phyloP scores from a whole-genome alignment of 1,140 invertebrate genomes.

The Caenorhabditis inopinata region DNA sequence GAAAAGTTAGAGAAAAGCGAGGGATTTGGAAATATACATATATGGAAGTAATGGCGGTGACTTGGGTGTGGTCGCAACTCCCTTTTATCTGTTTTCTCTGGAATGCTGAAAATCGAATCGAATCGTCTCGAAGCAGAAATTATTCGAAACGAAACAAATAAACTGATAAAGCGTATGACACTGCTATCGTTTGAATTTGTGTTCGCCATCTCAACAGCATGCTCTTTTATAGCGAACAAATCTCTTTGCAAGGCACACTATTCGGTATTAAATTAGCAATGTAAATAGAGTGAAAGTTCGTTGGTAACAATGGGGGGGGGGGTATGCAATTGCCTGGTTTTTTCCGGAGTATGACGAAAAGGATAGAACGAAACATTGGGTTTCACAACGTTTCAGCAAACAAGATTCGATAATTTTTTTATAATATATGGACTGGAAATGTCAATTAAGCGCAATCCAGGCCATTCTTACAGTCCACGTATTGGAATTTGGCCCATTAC shows the following conservation, averaged over 20 bases:
- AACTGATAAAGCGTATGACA: background rate
- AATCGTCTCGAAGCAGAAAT: background rate
- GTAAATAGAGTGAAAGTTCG: background rate
- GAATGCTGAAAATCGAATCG: constrained; percentile 2
- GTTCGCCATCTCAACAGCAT: background rate
- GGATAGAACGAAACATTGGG: too few species aligned
- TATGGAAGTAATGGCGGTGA: too few species aligned
- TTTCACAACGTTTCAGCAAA: too few species aligned
- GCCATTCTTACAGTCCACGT: too few species aligned
- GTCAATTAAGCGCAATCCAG: too few species aligned
- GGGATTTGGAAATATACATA: too few species aligned
- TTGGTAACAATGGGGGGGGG: background rate
- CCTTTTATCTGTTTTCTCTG: background rate
- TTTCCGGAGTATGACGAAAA: too few species aligned
- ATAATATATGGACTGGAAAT: too few species aligned
- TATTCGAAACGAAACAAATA: background rate
- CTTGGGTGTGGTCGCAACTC: background rate
- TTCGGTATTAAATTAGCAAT: constrained; percentile 5
- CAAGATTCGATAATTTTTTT: too few species aligned
- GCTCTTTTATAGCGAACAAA: background rate
- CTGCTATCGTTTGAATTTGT: background rate
- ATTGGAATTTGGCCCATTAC: too few species aligned
- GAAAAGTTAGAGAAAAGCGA: too few species aligned
- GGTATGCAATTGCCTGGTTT: too few species aligned
- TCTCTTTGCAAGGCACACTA: background rate